Conservation (phyloP, 2,888 invertebrate species). For the Hermaeophaga mercurialis region DNA sequence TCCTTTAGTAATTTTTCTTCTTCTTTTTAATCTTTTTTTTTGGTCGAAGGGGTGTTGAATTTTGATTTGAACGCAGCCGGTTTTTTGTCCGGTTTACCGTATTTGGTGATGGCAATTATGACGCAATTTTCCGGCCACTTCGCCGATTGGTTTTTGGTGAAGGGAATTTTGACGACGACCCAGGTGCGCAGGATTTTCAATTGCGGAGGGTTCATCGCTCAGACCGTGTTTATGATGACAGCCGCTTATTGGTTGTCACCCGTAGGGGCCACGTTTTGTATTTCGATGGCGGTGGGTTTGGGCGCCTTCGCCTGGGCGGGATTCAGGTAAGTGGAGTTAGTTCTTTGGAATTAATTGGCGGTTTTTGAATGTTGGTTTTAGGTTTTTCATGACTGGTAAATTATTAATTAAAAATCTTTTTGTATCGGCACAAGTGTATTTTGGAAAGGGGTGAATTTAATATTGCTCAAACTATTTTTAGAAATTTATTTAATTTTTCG, state of each 20-base stretch:
- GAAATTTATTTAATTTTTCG: too few species aligned
- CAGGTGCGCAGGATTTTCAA: slow-evolving; percentile 73
- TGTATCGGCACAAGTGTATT: too few species aligned
- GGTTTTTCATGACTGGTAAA: too few species aligned
- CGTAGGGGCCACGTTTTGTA: slow-evolving; percentile 72
- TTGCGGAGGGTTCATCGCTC: slow-evolving; percentile 73
- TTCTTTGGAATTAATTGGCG: too few species aligned
- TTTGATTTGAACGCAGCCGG: slow-evolving; percentile 81
- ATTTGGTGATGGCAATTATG: slow-evolving; percentile 84
- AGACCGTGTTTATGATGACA: slow-evolving; percentile 85
- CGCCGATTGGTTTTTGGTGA: slow-evolving; percentile 77
- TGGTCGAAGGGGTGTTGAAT: slow-evolving; percentile 68
- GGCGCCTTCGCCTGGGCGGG: slow-evolving; percentile 95
- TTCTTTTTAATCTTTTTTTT: background rate
- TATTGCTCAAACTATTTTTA: too few species aligned
- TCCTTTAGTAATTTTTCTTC: too few species aligned
- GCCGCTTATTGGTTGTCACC: slow-evolving; percentile 77
- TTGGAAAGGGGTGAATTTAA: too few species aligned
- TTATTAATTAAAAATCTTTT: too few species aligned
- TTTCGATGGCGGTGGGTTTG: slow-evolving; percentile 86
- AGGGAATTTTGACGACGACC: slow-evolving; percentile 71
- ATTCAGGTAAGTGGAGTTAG: slow-evolving; percentile 77
- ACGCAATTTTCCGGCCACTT: slow-evolving; percentile 81
- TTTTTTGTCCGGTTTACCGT: slow-evolving; percentile 83
- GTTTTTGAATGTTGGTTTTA: too few species aligned